Evolutionary conservation across 2,797 vertebrate species (phyloP), one percentile per base, ranked within the genome.

Genomic region (Cryptoprocta ferox): DNA sequence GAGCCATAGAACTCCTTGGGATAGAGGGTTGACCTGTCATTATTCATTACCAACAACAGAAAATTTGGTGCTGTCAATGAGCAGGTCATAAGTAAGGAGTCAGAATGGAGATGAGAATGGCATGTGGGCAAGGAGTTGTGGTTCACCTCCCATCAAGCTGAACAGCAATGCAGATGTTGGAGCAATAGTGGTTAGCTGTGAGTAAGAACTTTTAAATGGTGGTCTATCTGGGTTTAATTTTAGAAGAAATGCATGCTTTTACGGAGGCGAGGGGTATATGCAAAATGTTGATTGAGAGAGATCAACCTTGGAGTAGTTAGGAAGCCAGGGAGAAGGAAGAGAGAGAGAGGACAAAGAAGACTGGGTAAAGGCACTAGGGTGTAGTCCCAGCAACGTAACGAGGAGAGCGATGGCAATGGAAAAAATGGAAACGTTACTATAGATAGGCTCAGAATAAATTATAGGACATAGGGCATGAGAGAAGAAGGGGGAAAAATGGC

Each of bases 371-470:
- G 16, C 14, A 68, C 24, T 32, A 6, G 14, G 32, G 1, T 35
- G 2, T 83, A 88, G 56, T 75, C 42, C 56, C 48, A 35, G 66
- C n/a, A 92, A 96, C 26, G 16, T 76, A 61, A 82, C 1, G 1
- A 90, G 82, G 35, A 30, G 66, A 39, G 39, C 45, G 73, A 76
- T 42, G 65, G 37, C 93, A 48, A 48, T 48, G 48, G 42, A 42
- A 42, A 6, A 42, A 93, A 78, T 16, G 24, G 68, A 71, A 63
- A 88, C 26, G 7, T 5, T 83, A 66, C 30, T 80, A 81, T 19
- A 94, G 97, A 81, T 19, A 94, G 97, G 28, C 59, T 90, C 79
- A 82, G 68, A 53, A 89, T 82, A 78, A 53, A 66, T 86, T 80
- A 66, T 15, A 92, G 12, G n/a, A 73, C 56, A 24, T 26, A 78